A percentile compares a stretch with the other conserved stretches of the same genome.
phyloP scores from a whole-genome alignment of 37 sponge, comb jelly and placozoan species.

The Bolinopsis microptera region DNA sequence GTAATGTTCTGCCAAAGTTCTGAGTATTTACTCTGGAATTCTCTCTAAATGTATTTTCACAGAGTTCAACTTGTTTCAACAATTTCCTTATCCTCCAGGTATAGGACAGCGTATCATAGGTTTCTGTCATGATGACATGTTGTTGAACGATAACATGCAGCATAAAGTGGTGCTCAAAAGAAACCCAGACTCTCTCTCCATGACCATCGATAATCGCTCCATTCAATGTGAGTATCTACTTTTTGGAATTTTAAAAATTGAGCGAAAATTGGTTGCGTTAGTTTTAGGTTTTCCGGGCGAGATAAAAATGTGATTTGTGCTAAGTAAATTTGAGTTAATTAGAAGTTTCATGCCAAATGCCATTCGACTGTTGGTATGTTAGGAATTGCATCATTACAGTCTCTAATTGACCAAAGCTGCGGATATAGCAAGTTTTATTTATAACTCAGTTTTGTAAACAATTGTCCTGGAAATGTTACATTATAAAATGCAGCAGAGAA shows the following conservation, averaged over 20 bases:
- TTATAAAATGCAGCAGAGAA: too few relatives aligned
- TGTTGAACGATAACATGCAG: slow-evolving; percentile 26
- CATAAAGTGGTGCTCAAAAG: background rate
- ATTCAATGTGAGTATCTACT: background rate
- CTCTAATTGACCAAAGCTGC: background rate
- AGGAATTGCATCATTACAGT: background rate
- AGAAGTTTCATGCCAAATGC: too few relatives aligned
- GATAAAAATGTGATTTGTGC: too few relatives aligned
- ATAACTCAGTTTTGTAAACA: background rate
- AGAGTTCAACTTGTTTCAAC: too few relatives aligned
- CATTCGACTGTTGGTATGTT: background rate
- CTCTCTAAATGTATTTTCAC: too few relatives aligned
- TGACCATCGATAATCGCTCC: background rate
- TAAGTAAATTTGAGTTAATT: too few relatives aligned
- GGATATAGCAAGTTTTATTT: background rate
- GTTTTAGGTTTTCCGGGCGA: too few relatives aligned
- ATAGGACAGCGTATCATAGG: background rate
- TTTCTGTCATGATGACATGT: slow-evolving; percentile 15
- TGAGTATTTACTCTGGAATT: too few relatives aligned
- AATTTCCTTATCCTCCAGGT: too few relatives aligned
- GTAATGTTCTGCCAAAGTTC: too few relatives aligned
- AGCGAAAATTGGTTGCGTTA: too few relatives aligned
- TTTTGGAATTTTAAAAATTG: too few relatives aligned
- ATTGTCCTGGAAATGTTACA: background rate
- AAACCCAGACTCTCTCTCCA: background rate